Evolutionary conservation across 2,888 invertebrate species (phyloP).

Genomic region (Andrena flavipes): DNA sequence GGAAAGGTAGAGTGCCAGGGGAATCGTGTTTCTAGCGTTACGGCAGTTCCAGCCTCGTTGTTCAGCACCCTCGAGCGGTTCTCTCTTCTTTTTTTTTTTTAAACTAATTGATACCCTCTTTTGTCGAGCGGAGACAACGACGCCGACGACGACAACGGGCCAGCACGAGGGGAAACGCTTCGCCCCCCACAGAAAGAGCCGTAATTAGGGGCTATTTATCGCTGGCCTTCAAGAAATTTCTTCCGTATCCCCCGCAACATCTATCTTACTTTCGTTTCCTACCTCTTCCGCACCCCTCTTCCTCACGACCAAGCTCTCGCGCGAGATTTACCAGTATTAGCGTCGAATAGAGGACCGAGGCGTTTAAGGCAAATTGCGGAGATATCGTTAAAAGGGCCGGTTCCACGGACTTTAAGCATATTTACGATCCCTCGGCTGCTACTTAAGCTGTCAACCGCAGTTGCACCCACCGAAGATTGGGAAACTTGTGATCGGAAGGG

Average conservation of each 20-base stretch:
- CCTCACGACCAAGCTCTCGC: conserved; percentile 37
- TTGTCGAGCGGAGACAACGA: conserved; percentile 54
- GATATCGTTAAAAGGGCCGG: conserved; percentile 67
- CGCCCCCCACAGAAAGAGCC: conserved; percentile 57
- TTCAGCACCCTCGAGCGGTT: conserved; percentile 42
- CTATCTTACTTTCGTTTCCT: conserved; percentile 69
- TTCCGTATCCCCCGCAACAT: conserved; percentile 67
- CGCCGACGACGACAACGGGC: conserved; percentile 26
- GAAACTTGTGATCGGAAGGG: conserved; percentile 15
- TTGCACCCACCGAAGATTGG: conserved; percentile 29
- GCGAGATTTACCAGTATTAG: conserved; percentile 72
- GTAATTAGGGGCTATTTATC: conserved; percentile 74
- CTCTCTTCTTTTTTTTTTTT: conserved; percentile 35
- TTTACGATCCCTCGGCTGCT: conserved; percentile 67
- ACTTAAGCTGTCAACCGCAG: conserved; percentile 60
- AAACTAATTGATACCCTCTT: conserved; percentile 70
- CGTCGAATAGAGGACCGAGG: conserved; percentile 63
- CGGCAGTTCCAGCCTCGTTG: conserved; percentile 48
- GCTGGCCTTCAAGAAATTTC: conserved; percentile 73
- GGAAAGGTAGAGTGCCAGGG: background rate
- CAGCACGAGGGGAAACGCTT: conserved; percentile 25
- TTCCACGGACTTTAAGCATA: conserved; percentile 60
- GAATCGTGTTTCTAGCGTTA: conserved; percentile 35
- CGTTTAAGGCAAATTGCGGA: conserved; percentile 71
- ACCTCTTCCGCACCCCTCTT: conserved; percentile 5